Percentiles rank a stretch among this genome's conserved stretches.
These are phyloP conservation scores for Limnothrissa miodon DNA, from an alignment of 2,113 vertebrate species.

Conservation along the genomic window DNA sequence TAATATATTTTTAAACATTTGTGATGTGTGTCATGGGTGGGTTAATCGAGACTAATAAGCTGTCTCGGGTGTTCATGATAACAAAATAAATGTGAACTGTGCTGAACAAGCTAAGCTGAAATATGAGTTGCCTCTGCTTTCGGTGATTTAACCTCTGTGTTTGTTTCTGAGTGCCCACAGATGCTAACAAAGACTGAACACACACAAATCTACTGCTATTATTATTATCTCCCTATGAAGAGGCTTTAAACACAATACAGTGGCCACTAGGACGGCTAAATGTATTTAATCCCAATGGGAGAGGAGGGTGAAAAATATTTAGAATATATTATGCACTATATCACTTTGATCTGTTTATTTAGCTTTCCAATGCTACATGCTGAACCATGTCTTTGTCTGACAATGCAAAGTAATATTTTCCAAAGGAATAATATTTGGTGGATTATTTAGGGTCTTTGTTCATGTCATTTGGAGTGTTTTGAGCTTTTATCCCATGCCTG, in stretches of 20 bases:
- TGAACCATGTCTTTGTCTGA: not conserved
- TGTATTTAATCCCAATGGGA: not conserved
- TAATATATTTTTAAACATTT: not conserved
- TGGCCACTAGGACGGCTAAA: not conserved
- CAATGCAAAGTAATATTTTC: constrained; percentile 2
- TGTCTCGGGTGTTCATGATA: not conserved
- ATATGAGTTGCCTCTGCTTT: not conserved
- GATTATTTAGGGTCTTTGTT: not conserved
- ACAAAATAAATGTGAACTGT: not conserved
- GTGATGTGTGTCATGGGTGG: not conserved
- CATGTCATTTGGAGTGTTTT: not conserved
- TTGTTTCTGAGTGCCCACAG: not conserved
- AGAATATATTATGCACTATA: not conserved
- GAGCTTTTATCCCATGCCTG: not conserved
- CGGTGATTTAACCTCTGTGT: not conserved
- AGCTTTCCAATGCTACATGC: not conserved
- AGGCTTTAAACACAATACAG: not conserved
- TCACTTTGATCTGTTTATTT: not conserved
- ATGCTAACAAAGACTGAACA: not conserved
- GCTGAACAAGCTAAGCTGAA: not conserved
- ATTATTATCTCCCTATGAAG: not conserved
- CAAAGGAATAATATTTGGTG: constrained; percentile 15
- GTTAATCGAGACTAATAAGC: no score
- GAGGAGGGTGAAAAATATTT: not conserved
- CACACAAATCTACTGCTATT: not conserved